Conservation (phyloP, 1,140 invertebrate species). For the Drosophila simulans region DNA sequence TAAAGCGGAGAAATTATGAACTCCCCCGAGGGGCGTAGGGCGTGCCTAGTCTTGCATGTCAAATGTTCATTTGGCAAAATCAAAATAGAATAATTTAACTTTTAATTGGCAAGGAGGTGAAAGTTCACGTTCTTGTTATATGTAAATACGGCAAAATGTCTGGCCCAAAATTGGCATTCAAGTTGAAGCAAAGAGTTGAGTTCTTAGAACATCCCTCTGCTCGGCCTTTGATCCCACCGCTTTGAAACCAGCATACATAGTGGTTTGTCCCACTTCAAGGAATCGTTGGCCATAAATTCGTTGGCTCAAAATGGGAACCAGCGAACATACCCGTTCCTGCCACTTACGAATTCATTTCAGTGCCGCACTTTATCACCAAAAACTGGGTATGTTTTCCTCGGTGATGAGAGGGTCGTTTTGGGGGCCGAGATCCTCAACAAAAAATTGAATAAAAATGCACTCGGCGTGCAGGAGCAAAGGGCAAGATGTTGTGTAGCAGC, state of each 20-base stretch:
- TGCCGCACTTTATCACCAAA: conserved; percentile 69
- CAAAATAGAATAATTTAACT: conserved; percentile 78
- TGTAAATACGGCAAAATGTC: conserved; percentile 35
- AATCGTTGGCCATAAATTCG: conserved; percentile 68
- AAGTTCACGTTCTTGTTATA: conserved; percentile 65
- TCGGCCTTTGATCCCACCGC: conserved; percentile 26
- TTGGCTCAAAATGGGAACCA: conserved; percentile 62
- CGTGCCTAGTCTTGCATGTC: conserved; percentile 58
- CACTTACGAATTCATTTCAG: conserved; percentile 78
- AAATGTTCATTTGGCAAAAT: conserved; percentile 67
- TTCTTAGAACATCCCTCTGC: conserved; percentile 6
- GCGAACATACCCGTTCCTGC: conserved; percentile 55
- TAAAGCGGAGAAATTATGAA: conserved; percentile 10
- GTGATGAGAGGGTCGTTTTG: neutral
- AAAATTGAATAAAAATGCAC: conserved; percentile 78
- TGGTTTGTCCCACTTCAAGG: conserved; percentile 9
- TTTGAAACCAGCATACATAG: conserved; percentile 27
- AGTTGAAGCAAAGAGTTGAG: neutral
- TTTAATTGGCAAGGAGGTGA: conserved; percentile 68
- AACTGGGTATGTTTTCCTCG: conserved; percentile 13
- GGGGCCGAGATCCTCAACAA: conserved; percentile 1
- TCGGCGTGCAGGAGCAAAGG: conserved; percentile 45
- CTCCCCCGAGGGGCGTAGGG: neutral
- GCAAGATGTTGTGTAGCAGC: conserved; percentile 19
- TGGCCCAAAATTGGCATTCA: conserved; percentile 7